A percentile compares a stretch with the other conserved stretches of the same genome.
Conservation (phyloP, 2,113 vertebrate species). For the Callocephalon fimbriatum region DNA sequence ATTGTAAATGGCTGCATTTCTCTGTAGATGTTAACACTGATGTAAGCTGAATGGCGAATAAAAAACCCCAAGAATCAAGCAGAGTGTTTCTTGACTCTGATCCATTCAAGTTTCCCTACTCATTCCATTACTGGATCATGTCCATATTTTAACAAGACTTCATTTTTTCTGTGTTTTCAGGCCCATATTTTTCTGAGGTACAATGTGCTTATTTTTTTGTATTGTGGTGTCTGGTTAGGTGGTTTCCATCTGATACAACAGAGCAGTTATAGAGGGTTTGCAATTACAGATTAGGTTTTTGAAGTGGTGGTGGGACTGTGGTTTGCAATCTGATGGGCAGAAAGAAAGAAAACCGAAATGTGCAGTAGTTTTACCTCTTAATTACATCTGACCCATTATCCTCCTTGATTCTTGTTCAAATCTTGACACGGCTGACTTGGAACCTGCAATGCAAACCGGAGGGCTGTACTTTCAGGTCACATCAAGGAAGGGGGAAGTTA, state of each 20-base stretch:
- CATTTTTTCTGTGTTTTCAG: conserved; percentile 42
- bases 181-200: conserved; percentile 66
- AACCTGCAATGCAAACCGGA: conserved; percentile 64
- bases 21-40: conserved; percentile 72
- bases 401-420: conserved; percentile 61
- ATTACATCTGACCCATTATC: conserved; percentile 75
- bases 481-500: conserved; percentile 42
- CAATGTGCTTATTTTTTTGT: conserved; percentile 58
- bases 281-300: conserved; percentile 35
- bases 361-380: conserved; percentile 58
- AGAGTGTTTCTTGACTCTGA: conserved; percentile 67
- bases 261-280: conserved; percentile 34
- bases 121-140: conserved; percentile 70
- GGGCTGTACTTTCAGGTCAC: conserved; percentile 41
- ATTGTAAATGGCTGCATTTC: conserved; percentile 74
- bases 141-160: conserved; percentile 74
- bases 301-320: conserved; percentile 33
- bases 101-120: conserved; percentile 68
- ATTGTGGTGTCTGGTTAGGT: conserved; percentile 66
- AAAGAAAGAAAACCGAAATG: conserved; percentile 62
- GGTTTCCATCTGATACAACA: conserved; percentile 72
- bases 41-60: conserved; percentile 67
- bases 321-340: conserved; percentile 77
- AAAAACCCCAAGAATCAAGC: conserved; percentile 68
- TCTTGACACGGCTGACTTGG: conserved; percentile 67